Base-by-base conservation (phyloP, 2,888 invertebrate genomes). In the Eurytoma californica region DNA sequence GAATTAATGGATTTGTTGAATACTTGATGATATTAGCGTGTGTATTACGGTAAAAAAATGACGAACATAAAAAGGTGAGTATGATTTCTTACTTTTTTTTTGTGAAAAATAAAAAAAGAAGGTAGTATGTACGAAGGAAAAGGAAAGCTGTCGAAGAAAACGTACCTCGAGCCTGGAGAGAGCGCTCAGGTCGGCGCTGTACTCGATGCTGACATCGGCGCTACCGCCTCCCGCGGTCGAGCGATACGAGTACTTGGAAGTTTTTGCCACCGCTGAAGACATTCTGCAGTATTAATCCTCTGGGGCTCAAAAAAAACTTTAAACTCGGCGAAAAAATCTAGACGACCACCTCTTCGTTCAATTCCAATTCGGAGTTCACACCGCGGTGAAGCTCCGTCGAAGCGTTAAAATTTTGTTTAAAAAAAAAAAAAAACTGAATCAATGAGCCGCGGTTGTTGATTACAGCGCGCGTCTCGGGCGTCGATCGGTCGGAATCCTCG, bases 121-220 rank as follows among this genome's bases (percentile, higher is more conserved):
- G 28, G 14, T 47, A 57, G 0, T 73, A 72, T 57, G 3, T 30
- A 30, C 7, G 30, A 20, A 12, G 49, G 51, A 7, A 57, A 24
- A 18, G 47, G 51, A 72, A 73, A 55, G 53, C 70, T 20, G 70
- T 4, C 68, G 65, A 28, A 73, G 55, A 68, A 65, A 70, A 84
- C 93, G 93, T 95, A 97, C 97, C 97, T 97, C 97, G 92, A 97
- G 95, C 92, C 97, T 95, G 92, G 97, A 95, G 92, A 97, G 95
- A 92, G 97, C 96, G 92, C 96, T 96, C 92, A 97, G 93, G 93
- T 97, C 97, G 92, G 96, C 94, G 92, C 95, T 95, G 93, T 97
- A 97, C 93, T 97, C 97, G 93, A 97, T 97, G 94, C 95, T 97
- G 91, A 97, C 96, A 93, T 97, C 97, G 92, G 96, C 95, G 84